Conservation (phyloP, 2,888 invertebrate genomes). For the Tridacna crocea region DNA sequence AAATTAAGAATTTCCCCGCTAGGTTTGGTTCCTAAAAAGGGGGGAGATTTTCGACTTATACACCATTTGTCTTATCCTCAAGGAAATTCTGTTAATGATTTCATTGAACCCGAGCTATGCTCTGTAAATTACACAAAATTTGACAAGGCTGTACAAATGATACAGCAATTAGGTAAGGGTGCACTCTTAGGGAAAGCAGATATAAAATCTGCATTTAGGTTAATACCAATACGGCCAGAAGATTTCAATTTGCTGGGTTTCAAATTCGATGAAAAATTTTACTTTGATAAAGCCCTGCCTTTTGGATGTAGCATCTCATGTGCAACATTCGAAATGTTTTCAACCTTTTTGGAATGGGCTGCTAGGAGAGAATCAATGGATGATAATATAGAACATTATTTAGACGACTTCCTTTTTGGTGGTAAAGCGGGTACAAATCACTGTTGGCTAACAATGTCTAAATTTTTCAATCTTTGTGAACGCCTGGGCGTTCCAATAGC, state of each 20-base stretch:
- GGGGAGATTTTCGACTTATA: too few relatives aligned
- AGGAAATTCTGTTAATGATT: not conserved
- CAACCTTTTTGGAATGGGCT: conserved; percentile 15
- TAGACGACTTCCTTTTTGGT: conserved; percentile 45
- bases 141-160: not conserved
- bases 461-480: not conserved
- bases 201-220: not conserved
- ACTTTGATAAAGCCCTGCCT: conserved; percentile 39
- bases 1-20: not conserved
- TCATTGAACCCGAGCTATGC: not conserved
- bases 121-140: not conserved
- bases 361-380: not conserved
- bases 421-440: conserved; percentile 17
- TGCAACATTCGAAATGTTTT: conserved; percentile 29
- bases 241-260: not conserved
- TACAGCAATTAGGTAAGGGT: not conserved
- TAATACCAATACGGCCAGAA: not conserved
- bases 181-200: too few relatives aligned
- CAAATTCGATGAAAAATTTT: conserved; percentile 30
- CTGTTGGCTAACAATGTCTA: not conserved
- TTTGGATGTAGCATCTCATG: conserved; percentile 42
- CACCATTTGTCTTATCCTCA: too few relatives aligned
- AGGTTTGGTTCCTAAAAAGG: not conserved
- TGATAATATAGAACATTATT: conserved; percentile 27
- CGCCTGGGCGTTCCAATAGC: conserved; percentile 27